Evolutionary conservation across 2,888 invertebrate species (phyloP).

Genomic region (Meiosimyza decipiens): DNA sequence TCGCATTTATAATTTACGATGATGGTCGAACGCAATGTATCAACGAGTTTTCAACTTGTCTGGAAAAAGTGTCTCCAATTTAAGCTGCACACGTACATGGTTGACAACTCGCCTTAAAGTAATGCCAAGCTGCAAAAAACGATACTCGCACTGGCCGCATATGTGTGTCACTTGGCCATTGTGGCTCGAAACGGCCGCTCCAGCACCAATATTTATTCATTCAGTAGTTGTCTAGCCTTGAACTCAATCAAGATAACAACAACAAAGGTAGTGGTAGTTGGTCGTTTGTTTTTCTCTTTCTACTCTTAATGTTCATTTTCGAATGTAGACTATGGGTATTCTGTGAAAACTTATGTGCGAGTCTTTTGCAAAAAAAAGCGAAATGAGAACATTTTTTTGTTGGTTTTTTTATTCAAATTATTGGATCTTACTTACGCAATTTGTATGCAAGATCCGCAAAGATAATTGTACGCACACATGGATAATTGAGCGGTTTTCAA

Average conservation of each 20-base stretch:
- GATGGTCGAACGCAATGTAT: constrained; percentile 5
- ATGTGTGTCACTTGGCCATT: constrained; percentile 25
- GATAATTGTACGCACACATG: background rate
- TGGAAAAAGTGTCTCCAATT: constrained; percentile 22
- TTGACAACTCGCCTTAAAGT: constrained; percentile 2
- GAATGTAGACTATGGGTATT: too few relatives aligned
- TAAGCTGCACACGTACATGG: background rate
- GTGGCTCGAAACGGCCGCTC: background rate
- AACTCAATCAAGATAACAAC: constrained; percentile 26
- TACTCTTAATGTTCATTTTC: too few relatives aligned
- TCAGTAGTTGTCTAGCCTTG: constrained; percentile 36
- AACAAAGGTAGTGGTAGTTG: constrained; percentile 1
- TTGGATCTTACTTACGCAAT: constrained; percentile 4
- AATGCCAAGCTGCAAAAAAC: constrained; percentile 13
- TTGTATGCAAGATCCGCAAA: constrained; percentile 13
- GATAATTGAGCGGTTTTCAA: too few relatives aligned
- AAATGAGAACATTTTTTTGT: constrained; percentile 53
- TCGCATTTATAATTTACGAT: background rate
- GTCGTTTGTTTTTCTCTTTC: background rate
- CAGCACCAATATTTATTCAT: background rate
- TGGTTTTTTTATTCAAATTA: background rate
- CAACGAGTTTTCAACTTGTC: constrained; percentile 16
- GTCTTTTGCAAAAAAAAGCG: constrained; percentile 46
- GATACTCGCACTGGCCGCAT: background rate
- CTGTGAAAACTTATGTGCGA: background rate